Conservation (phyloP, 2,797 vertebrate species). For the Eutrigla gurnardus region DNA sequence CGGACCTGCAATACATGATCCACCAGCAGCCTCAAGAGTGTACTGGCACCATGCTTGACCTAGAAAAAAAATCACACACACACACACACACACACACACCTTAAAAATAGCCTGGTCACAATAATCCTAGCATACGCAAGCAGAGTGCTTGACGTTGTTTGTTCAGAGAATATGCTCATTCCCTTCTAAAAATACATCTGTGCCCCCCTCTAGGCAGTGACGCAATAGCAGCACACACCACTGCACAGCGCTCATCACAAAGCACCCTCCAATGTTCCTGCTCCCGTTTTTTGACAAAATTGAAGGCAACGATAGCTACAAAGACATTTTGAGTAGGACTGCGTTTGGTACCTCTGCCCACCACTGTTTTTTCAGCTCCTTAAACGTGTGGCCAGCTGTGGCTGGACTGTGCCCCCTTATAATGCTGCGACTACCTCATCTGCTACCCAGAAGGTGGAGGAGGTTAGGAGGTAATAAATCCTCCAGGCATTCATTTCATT, state of each 20-base stretch:
- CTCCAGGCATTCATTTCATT: not conserved
- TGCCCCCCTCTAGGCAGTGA: slow-evolving; percentile 70
- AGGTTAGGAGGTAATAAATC: slow-evolving; percentile 7
- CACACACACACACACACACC: slow-evolving; percentile 54
- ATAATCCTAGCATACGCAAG: slow-evolving; percentile 83
- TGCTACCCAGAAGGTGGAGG: slow-evolving; percentile 14
- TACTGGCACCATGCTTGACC: slow-evolving; percentile 74
- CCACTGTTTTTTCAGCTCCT: not conserved
- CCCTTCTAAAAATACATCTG: slow-evolving; percentile 80
- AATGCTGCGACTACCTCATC: slow-evolving; percentile 6
- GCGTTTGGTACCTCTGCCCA: slow-evolving; percentile 6
- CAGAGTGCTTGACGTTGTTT: slow-evolving; percentile 77
- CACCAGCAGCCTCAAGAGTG: slow-evolving; percentile 62
- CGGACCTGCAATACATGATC: slow-evolving; percentile 49
- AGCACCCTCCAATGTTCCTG: slow-evolving; percentile 51
- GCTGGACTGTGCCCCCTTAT: not conserved
- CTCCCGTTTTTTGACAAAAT: slow-evolving; percentile 45
- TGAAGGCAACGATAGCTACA: not conserved
- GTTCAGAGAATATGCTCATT: slow-evolving; percentile 80
- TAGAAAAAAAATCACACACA: slow-evolving; percentile 68
- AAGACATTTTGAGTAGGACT: not conserved
- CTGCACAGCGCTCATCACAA: slow-evolving; percentile 58
- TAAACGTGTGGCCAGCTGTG: slow-evolving; percentile 16
- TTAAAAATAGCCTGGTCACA: slow-evolving; percentile 82
- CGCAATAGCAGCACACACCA: slow-evolving; percentile 73